A percentile compares a stretch with the other conserved stretches of the same genome.
phyloP scores from a whole-genome alignment of 2,888 invertebrate species.

The Ametastegia equiseti region DNA sequence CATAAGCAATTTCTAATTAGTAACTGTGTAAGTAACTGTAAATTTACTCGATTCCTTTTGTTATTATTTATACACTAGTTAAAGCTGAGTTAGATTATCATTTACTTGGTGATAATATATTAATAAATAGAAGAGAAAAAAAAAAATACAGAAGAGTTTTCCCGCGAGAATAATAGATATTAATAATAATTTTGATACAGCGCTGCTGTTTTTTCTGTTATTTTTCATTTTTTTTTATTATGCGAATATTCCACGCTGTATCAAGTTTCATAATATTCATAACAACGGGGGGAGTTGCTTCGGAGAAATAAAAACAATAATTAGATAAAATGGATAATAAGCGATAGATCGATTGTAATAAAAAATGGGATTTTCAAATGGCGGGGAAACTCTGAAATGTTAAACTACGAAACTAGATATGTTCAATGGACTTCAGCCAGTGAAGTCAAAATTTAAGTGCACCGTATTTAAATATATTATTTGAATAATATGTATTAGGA shows the following conservation, averaged over 20 bases:
- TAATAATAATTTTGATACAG: not conserved
- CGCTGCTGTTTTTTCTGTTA: too few species aligned
- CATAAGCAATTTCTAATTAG: not conserved
- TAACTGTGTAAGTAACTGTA: slow-evolving; percentile 6
- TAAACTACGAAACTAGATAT: not conserved
- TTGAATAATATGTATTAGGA: slow-evolving; percentile 27
- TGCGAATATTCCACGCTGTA: not conserved
- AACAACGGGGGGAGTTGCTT: not conserved
- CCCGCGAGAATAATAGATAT: not conserved
- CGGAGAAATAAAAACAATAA: not conserved
- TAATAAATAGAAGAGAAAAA: not conserved
- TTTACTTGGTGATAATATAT: slow-evolving; percentile 1
- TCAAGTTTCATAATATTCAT: not conserved
- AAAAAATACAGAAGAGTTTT: not conserved
- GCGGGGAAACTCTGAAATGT: not conserved
- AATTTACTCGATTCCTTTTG: not conserved
- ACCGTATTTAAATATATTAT: slow-evolving; percentile 25
- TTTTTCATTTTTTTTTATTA: not conserved
- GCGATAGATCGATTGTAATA: too few species aligned
- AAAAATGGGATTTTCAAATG: too few species aligned
- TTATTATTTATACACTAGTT: slow-evolving; percentile 1
- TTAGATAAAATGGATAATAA: not conserved
- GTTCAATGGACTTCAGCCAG: slow-evolving; percentile 9
- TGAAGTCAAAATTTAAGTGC: slow-evolving; percentile 33
- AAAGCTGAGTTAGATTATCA: slow-evolving; percentile 39